Percentiles rank a stretch among this genome's conserved stretches.
phyloP scores from a whole-genome alignment of 2,888 invertebrate genomes.

The Metacarcinus magister region DNA sequence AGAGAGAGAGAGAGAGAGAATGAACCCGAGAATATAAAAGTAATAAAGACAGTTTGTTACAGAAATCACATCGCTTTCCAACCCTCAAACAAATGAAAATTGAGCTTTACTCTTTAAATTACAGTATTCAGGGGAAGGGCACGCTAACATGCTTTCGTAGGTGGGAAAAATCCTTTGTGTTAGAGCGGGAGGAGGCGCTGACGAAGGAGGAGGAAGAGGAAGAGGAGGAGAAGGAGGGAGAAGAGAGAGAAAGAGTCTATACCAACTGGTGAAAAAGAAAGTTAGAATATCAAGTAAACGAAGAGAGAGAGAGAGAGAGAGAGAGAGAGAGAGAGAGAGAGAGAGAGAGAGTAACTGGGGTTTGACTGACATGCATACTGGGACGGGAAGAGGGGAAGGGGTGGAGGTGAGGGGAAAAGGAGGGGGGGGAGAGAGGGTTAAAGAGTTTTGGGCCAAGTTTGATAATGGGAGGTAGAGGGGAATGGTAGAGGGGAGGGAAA shows the following conservation, averaged over 20 bases:
- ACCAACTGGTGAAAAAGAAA: background rate
- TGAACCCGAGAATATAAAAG: background rate
- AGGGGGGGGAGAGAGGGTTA: background rate
- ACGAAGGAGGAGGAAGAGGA: background rate
- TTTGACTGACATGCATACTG: no score
- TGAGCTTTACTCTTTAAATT: background rate
- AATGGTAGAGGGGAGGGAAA: background rate
- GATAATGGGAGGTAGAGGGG: background rate
- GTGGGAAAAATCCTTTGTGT: background rate
- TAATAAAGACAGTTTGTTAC: background rate
- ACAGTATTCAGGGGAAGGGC: background rate
- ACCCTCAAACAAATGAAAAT: background rate
- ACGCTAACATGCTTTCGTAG: background rate
- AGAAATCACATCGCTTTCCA: background rate
- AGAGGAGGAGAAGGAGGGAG: background rate
- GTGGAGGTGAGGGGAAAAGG: background rate
- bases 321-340: constrained; percentile 7
- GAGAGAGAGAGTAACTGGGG: no score
- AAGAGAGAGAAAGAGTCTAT: background rate
- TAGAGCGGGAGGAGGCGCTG: background rate
- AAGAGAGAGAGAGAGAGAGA: constrained; percentile 19
- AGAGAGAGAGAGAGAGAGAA: background rate
- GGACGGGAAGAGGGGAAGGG: background rate
- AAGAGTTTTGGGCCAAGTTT: background rate
- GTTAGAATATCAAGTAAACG: background rate